A percentile compares a stretch with the other conserved stretches of the same genome.
phyloP scores from a whole-genome alignment of 2,888 invertebrate species.

The Acrobasis repandana region DNA sequence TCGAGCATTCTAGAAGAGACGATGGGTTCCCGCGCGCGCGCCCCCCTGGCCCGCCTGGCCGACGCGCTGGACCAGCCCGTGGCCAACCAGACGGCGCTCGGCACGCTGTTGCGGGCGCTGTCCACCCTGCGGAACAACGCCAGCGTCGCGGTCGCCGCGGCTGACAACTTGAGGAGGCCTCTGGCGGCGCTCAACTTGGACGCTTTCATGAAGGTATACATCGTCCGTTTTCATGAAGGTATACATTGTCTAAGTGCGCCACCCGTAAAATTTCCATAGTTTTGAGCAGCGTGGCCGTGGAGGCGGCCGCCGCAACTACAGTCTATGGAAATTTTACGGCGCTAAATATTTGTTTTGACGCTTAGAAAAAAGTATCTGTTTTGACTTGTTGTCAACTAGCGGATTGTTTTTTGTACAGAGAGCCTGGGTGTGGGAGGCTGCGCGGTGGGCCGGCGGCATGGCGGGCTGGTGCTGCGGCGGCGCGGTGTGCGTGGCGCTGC shows the following conservation, averaged over 20 bases:
- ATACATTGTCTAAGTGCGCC: no score
- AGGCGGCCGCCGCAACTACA: no score
- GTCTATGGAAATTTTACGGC: no score
- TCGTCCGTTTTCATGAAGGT: neutral
- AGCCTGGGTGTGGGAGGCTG: conserved; percentile 88
- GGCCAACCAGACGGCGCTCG: conserved; percentile 89
- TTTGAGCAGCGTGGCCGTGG: no score
- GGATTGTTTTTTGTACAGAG: conserved; percentile 67
- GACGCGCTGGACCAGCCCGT: conserved; percentile 91
- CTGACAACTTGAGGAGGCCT: conserved; percentile 88
- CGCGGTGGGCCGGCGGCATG: conserved; percentile 95
- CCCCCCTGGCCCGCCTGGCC: conserved; percentile 87
- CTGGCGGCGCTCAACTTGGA: conserved; percentile 88
- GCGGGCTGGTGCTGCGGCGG: conserved; percentile 92
- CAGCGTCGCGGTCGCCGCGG: conserved; percentile 88
- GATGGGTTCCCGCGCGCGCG: conserved; percentile 86
- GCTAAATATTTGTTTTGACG: no score
- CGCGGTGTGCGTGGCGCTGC: conserved; percentile 92
- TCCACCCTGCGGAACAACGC: conserved; percentile 89
- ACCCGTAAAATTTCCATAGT: no score
- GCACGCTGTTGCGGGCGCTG: conserved; percentile 86
- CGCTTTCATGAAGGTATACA: conserved; percentile 68
- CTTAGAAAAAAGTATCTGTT: no score
- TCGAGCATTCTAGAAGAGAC: conserved; percentile 90
- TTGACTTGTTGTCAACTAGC: no score